A percentile compares a stretch with the other conserved stretches of the same genome.
Evolutionary conservation across 2,797 vertebrate species (phyloP).

Genomic region (Cryptoprocta ferox): DNA sequence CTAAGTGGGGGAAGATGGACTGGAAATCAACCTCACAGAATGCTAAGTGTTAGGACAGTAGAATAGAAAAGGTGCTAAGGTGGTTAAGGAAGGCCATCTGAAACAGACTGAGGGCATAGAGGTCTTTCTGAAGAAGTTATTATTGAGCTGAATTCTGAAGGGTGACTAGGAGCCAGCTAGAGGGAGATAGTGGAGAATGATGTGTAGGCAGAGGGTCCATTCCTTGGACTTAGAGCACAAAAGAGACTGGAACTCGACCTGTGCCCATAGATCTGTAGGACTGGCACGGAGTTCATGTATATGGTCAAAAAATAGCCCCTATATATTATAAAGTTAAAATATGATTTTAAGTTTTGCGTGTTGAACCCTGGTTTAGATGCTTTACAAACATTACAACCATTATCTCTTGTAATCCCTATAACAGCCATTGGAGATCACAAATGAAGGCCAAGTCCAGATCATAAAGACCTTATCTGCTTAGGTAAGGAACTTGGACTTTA

Average conservation of each 20-base stretch:
- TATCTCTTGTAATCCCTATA: background rate
- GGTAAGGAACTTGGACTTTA: background rate
- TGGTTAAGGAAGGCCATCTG: background rate
- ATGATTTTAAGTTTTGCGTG: background rate
- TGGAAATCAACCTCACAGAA: background rate
- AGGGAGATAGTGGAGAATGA: background rate
- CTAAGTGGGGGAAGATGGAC: too few species aligned
- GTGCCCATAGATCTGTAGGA: background rate
- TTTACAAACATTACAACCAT: background rate
- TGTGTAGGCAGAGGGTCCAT: background rate
- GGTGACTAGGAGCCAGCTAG: background rate
- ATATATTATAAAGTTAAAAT: background rate
- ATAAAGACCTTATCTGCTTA: background rate
- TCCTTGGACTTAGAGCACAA: background rate
- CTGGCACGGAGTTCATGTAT: background rate
- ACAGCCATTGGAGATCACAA: background rate
- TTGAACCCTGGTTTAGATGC: background rate
- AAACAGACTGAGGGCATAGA: background rate
- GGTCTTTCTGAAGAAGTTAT: background rate
- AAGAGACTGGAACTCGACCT: background rate
- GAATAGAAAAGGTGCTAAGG: background rate
- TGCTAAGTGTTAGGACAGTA: background rate
- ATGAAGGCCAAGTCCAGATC: background rate
- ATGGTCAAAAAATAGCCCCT: background rate
- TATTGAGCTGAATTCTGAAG: background rate